Conservation (phyloP, 2,113 vertebrate genomes). For the Anhinga rufa region DNA sequence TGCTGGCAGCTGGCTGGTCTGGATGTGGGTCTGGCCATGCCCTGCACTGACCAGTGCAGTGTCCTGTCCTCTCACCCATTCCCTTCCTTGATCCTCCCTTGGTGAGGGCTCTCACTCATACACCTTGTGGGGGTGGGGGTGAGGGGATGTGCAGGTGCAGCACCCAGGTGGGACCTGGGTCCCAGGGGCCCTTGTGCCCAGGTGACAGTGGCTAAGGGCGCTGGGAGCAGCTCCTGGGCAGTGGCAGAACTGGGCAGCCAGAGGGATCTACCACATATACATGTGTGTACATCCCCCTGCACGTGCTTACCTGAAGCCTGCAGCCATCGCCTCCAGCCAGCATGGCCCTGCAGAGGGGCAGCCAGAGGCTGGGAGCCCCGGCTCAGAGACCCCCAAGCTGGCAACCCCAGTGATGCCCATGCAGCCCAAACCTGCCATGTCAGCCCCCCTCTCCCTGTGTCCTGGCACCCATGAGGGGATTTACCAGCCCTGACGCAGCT, state of each 20-base stretch:
- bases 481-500: fast-evolving
- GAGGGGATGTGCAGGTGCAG: background rate
- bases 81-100: background rate
- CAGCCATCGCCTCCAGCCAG: background rate
- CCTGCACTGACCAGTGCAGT: background rate
- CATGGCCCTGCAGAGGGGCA: fast-evolving
- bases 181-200: background rate
- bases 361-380: background rate
- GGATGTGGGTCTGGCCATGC: no score
- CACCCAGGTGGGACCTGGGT: background rate
- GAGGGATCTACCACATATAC: no score
- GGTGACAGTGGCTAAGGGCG: background rate
- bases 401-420: background rate
- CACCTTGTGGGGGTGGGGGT: no score
- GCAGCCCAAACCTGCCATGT: background rate
- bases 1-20: background rate
- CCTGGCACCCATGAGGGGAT: background rate
- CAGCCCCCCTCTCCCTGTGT: background rate
- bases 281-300: no score
- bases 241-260: background rate
- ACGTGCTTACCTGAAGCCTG: background rate
- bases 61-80: background rate
- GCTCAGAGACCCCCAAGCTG: background rate
- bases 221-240: background rate
- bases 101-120: fast-evolving